Base-by-base conservation (phyloP, 2,113 vertebrate species). In the Embiotoca jacksoni region DNA sequence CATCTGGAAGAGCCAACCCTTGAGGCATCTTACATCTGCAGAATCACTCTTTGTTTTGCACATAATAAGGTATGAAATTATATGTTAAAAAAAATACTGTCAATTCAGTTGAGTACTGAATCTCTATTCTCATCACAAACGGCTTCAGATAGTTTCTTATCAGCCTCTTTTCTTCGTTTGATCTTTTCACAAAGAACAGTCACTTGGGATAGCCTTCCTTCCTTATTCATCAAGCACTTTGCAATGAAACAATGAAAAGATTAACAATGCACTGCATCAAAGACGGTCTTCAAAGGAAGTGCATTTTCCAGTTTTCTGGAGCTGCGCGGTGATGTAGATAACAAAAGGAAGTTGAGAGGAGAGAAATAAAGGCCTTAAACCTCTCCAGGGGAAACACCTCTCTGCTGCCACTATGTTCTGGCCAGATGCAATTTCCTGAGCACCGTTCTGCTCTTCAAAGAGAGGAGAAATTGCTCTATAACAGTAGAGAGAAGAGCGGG, bases 241-340 rank as follows among this genome's bases (percentile, higher is more conserved):
- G 75, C 81, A 75, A 78, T 58, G 88, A 89, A 88, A 90, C 77
- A 70, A 87, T 81, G 83, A 75, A 85, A 78, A 84, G 73, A 87
- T 85, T 91, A 89, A 81, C 83, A 86, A 77, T 80, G 75, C 67
- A 78, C 61, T 71, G 85, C 85, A 86, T 89, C 89, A 89, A 92
- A 88, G 90, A 82, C 39, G 13, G 54, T 78, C 89, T 91, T 92
- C 87, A 91, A 90, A 93, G 85, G 80, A 81, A 82, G 75, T 54
- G 60, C 75, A 59, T 88, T 86, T 86, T 77, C 15, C 84, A 71
- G 69, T 82, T 80, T 83, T 86, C 52, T 33, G 71, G 53, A 79
- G 82, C 83, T 59, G 73, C 72, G 53, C 53, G 30, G 60, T 67
- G 80, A 85, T 84, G 87, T 58, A 82, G 84, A 84, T 89, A 85